These are phyloP conservation scores for Craseonycteris thonglongyai DNA, from an alignment of 2,113 vertebrate genomes.

Conservation along the genomic window DNA sequence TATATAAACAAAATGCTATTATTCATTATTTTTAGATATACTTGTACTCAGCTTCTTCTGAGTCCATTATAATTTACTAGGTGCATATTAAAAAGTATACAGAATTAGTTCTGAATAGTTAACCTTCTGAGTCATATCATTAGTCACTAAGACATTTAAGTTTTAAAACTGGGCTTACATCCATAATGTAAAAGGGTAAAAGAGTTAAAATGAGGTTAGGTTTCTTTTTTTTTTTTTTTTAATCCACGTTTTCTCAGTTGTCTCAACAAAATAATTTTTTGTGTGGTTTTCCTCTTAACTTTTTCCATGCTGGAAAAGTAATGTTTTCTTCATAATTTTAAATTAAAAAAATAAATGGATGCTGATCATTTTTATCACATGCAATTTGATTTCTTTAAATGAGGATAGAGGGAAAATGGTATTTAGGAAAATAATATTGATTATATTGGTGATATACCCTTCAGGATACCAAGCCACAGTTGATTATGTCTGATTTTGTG, in stretches of 20 bases:
- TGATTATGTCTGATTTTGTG: conserved; percentile 45
- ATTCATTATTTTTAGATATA: conserved; percentile 49
- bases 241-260: neutral
- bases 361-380: neutral
- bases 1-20: conserved; percentile 21
- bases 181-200: conserved; percentile 15
- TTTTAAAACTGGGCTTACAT: conserved; percentile 12
- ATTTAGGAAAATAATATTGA: neutral
- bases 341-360: neutral
- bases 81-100: conserved; percentile 18
- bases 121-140: neutral
- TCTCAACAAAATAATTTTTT: conserved; percentile 33
- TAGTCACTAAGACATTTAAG: conserved; percentile 20
- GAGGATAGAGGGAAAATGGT: neutral
- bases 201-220: neutral
- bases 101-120: conserved; percentile 26
- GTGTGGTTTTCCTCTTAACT: neutral
- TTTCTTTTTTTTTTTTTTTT: neutral
- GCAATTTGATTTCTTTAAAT: conserved; percentile 6
- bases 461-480: neutral
- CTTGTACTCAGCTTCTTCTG: neutral
- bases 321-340: neutral
- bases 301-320: neutral
- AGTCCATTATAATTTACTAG: neutral
- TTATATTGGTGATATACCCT: neutral